Conservation (phyloP, 2,888 invertebrate genomes). For the Meloe dianella region DNA sequence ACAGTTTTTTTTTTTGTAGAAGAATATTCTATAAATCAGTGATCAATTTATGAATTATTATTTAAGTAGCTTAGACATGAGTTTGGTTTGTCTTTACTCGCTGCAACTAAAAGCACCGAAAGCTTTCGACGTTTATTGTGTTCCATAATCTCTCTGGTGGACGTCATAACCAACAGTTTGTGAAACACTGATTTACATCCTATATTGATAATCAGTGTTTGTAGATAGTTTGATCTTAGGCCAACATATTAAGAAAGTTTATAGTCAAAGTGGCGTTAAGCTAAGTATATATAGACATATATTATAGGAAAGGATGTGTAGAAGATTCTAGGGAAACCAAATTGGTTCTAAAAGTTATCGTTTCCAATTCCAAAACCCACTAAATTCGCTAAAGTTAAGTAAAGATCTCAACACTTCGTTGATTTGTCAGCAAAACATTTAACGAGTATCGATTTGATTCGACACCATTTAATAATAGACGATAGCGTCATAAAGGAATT, state of each 20-base stretch:
- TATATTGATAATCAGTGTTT: background rate
- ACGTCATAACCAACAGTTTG: too few species aligned
- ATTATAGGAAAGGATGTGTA: slow-evolving; percentile 48
- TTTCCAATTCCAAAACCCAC: slow-evolving; percentile 40
- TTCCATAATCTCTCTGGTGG: too few species aligned
- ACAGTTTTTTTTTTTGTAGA: background rate
- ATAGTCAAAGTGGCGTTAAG: slow-evolving; percentile 33
- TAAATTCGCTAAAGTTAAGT: slow-evolving; percentile 35
- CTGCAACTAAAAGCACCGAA: too few species aligned
- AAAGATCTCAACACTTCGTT: slow-evolving; percentile 8
- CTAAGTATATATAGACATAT: slow-evolving; percentile 29
- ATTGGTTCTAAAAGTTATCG: slow-evolving; percentile 46
- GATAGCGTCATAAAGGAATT: background rate
- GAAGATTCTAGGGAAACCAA: slow-evolving; percentile 47
- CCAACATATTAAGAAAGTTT: slow-evolving; percentile 42
- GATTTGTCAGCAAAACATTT: slow-evolving; percentile 30
- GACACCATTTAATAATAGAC: background rate
- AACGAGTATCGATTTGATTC: slow-evolving; percentile 35
- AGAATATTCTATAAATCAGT: background rate
- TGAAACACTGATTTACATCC: too few species aligned
- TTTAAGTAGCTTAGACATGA: too few species aligned
- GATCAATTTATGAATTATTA: too few species aligned
- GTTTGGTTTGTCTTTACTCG: too few species aligned
- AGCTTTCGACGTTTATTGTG: too few species aligned
- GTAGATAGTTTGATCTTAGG: slow-evolving; percentile 33